A percentile compares a stretch with the other conserved stretches of the same genome.
phyloP scores from a whole-genome alignment of 2,888 invertebrate genomes.

The Dorcus hopei region DNA sequence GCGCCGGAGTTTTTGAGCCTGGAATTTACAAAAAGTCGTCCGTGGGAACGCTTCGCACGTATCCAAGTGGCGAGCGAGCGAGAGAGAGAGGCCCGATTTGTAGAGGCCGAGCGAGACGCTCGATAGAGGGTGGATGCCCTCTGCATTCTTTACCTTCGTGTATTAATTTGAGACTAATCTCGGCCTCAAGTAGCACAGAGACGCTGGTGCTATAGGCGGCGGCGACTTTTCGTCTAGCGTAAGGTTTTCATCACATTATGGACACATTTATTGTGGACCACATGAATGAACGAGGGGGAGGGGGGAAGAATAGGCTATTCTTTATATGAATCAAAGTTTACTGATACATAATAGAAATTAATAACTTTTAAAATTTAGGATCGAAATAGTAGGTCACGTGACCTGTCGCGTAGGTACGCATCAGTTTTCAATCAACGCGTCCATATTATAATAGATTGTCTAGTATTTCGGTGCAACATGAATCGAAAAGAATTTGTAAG shows the following conservation, averaged over 20 bases:
- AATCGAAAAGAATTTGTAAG: too few relatives aligned
- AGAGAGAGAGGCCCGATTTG: constrained; percentile 9
- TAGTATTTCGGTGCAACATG: too few relatives aligned
- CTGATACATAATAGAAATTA: too few relatives aligned
- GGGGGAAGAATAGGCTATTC: too few relatives aligned
- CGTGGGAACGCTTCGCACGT: constrained; percentile 47
- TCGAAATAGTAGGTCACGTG: too few relatives aligned
- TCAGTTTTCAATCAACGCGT: too few relatives aligned
- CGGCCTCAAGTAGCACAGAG: constrained; percentile 22
- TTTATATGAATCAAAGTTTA: too few relatives aligned
- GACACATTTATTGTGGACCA: too few relatives aligned
- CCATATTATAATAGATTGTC: too few relatives aligned
- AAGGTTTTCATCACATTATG: background rate
- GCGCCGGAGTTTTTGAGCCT: constrained; percentile 38
- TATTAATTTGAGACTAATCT: constrained; percentile 35
- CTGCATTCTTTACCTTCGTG: constrained; percentile 39
- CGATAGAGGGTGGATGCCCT: constrained; percentile 23
- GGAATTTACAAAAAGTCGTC: constrained; percentile 48
- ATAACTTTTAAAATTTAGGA: too few relatives aligned
- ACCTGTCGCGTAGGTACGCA: too few relatives aligned
- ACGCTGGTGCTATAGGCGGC: background rate
- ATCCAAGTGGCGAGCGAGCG: constrained; percentile 24
- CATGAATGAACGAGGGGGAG: too few relatives aligned
- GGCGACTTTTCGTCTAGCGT: constrained; percentile 31
- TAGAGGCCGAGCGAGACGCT: constrained; percentile 9